These are phyloP conservation scores for Tetramorium alpestre DNA, from an alignment of 1,140 invertebrate genomes.

Conservation along the genomic window DNA sequence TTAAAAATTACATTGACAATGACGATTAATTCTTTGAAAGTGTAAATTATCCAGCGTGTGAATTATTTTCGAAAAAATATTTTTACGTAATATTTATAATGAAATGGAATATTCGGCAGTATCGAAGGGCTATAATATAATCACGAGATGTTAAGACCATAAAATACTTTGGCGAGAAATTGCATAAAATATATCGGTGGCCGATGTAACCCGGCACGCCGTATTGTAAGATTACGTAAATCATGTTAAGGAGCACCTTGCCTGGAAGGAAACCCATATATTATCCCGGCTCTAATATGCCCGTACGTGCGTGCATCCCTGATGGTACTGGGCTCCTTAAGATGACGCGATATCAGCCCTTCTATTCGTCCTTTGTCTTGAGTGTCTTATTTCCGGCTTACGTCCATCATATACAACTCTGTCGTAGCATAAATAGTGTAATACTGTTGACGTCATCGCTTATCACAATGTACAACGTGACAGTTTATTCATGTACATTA, in stretches of 20 bases:
- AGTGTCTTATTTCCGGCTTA: slow-evolving; percentile 83
- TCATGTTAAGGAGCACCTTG: slow-evolving; percentile 81
- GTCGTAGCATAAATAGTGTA: slow-evolving; percentile 21
- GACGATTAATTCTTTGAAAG: background rate
- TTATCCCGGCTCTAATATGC: slow-evolving; percentile 83
- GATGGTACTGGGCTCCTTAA: slow-evolving; percentile 78
- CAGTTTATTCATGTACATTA: background rate
- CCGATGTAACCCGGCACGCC: slow-evolving; percentile 80
- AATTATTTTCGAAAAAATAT: background rate
- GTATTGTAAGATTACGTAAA: slow-evolving; percentile 84
- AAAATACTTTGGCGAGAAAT: slow-evolving; percentile 54
- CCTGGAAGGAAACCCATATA: slow-evolving; percentile 81
- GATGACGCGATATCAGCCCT: slow-evolving; percentile 81
- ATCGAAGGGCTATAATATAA: background rate
- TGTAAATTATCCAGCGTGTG: background rate
- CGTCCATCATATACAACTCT: slow-evolving; percentile 68
- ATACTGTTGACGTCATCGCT: background rate
- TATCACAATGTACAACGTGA: background rate
- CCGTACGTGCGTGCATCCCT: slow-evolving; percentile 84
- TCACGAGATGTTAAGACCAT: background rate
- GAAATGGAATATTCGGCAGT: background rate
- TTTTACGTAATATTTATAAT: background rate
- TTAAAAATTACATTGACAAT: background rate
- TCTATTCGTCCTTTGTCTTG: slow-evolving; percentile 64
- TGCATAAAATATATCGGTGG: slow-evolving; percentile 75